Base-by-base conservation (phyloP, 2,797 vertebrate species). In the Oryzias sinensis region DNA sequence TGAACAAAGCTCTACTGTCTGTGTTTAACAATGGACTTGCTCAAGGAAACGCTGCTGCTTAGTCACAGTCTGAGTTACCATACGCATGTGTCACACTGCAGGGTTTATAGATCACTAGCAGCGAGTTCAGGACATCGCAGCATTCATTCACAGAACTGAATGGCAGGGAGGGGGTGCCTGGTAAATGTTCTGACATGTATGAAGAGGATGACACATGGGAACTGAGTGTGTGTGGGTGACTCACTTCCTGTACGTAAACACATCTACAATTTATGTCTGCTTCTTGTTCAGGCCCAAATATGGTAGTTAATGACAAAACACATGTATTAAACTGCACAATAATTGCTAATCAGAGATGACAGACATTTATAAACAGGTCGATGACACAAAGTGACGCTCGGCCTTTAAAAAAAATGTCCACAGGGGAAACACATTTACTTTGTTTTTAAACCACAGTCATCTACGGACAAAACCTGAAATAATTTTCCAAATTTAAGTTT, bases 21-120 rank as follows among this genome's bases (percentile, higher is more conserved):
- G 11, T 82, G 74, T 75, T 59, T 76, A 62, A 53, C 49, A 62
- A 70, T 62, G 70, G 74, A 69, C 63, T 80, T 75, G 66, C 74
- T 70, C 65, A 76, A 70, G 61, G 62, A 84, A 72, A 75, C 72
- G 49, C 52, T 57, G 66, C 56, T 54, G 74, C 65, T 89, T 82
- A 83, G 77, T 87, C 88, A 84, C 53, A 53, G 82, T 77, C 75
- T 76, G 44, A 64, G 47, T 44, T 60, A 46, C 5, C 9, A 11
- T 46, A 20, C 6, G 59, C 57, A 14, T 62, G 53, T 56, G 46
- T 58, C 33, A 52, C 43, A 41, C 55, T 56, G 49, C 57, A 27
- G 44, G 51, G 41, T 45, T 27, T 55, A 18, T 49, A 49, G 72
- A 60, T 81, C 79, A 85, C 52, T 74, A 75, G 81, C 59, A 33